Conservation (phyloP, 2,888 invertebrate genomes). For the Torymus texanus region DNA sequence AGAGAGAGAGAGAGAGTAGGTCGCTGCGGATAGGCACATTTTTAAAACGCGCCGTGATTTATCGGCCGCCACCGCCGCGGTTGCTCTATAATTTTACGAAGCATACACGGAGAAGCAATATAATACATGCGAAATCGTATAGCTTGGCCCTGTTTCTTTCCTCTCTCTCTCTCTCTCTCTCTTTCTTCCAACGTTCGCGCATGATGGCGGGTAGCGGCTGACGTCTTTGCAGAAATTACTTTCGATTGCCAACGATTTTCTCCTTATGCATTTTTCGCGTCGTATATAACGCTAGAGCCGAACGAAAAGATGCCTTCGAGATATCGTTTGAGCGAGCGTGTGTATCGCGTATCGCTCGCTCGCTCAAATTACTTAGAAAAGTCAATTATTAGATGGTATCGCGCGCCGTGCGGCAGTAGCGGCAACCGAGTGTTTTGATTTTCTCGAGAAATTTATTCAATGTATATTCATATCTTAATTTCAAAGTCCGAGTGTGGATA, state of each 20-base stretch:
- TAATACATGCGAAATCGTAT: conserved; percentile 48
- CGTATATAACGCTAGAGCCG: not conserved
- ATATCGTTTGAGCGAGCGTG: conserved; percentile 8
- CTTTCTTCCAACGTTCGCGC: not conserved
- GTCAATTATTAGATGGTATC: conserved; percentile 44
- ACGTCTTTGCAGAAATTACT: conserved; percentile 53
- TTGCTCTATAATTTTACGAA: conserved; percentile 47
- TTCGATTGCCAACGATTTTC: conserved; percentile 51
- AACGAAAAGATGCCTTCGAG: conserved; percentile 31
- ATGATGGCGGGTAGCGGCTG: conserved; percentile 3
- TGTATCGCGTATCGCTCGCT: conserved; percentile 4
- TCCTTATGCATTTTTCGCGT: conserved; percentile 26
- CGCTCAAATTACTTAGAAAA: conserved; percentile 40
- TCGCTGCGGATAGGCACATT: conserved; percentile 42
- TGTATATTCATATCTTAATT: conserved; percentile 33
- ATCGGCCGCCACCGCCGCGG: conserved; percentile 37
- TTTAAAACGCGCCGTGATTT: conserved; percentile 51
- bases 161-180: too few species aligned
- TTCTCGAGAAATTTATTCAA: conserved; percentile 30
- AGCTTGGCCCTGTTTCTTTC: conserved; percentile 49
- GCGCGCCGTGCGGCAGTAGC: not conserved
- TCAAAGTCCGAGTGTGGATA: conserved; percentile 2
- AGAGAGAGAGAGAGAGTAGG: conserved; percentile 8
- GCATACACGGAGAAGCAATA: conserved; percentile 30
- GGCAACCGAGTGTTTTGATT: conserved; percentile 28